phyloP scores from a whole-genome alignment of 1,140 invertebrate genomes.

The Eumaeus atala region DNA sequence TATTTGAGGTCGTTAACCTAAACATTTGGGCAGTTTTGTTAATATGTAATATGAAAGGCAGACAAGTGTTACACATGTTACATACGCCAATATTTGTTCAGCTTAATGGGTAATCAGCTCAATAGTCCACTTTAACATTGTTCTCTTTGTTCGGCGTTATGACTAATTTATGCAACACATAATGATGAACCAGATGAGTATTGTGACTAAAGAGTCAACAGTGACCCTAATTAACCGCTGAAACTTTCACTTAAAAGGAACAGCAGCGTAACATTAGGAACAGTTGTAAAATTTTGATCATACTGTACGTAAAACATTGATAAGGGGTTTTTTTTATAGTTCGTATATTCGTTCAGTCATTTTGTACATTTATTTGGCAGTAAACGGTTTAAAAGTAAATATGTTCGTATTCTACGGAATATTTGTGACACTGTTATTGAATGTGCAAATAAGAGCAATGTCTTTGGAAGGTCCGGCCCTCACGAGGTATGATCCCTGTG shows the following conservation, averaged over 20 bases:
- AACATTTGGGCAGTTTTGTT: too few species aligned
- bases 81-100: conserved; percentile 7
- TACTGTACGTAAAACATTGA: background rate
- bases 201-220: conserved; percentile 21
- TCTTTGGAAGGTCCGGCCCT: conserved; percentile 43
- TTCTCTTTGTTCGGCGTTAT: conserved; percentile 31
- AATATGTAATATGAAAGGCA: too few species aligned
- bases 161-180: conserved; percentile 33
- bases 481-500: conserved; percentile 55
- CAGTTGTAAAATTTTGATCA: background rate
- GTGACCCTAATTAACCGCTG: conserved; percentile 36
- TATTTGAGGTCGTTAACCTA: too few species aligned
- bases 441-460: conserved; percentile 38
- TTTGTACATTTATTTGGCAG: background rate
- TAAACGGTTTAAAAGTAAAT: conserved; percentile 18
- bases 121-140: conserved; percentile 20
- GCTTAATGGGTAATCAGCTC: conserved; percentile 29
- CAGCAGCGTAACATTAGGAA: conserved; percentile 6
- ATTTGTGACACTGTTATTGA: conserved; percentile 24
- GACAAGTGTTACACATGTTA: background rate
- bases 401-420: conserved; percentile 9
- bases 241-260: conserved; percentile 47
- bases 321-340: conserved; percentile 2
- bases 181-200: conserved; percentile 21
- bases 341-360: background rate